These are phyloP conservation scores for Callaeas wilsoni DNA, from an alignment of 2,113 vertebrate species.

Conservation along the genomic window DNA sequence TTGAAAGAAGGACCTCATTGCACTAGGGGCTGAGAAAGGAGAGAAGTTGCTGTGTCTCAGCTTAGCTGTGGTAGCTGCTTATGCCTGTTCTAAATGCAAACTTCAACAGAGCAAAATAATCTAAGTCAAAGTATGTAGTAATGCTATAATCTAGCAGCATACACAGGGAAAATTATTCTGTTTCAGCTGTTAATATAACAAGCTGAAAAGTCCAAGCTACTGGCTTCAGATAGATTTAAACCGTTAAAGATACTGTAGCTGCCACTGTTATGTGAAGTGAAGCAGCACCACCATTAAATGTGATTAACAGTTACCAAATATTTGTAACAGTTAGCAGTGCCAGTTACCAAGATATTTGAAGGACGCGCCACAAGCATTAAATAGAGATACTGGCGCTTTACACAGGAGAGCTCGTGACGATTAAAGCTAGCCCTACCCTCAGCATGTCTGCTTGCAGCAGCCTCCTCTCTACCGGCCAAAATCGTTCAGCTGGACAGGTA, in stretches of 20 bases:
- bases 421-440: neutral
- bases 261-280: neutral
- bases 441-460: accelerated
- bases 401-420: no score
- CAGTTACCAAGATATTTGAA: neutral
- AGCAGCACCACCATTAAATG: neutral
- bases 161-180: neutral
- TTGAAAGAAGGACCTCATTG: neutral
- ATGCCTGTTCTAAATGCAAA: neutral
- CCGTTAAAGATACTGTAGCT: neutral
- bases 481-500: neutral
- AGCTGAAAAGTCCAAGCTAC: neutral
- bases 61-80: neutral
- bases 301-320: neutral
- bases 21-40: neutral
- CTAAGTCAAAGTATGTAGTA: neutral
- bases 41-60: neutral
- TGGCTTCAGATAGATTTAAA: neutral
- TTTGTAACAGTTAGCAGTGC: neutral
- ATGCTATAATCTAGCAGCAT: neutral
- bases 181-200: neutral
- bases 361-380: neutral
- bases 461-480: neutral
- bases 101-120: neutral
- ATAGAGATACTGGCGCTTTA: neutral